These are phyloP conservation scores for Bujurquina vittata DNA, from an alignment of 2,113 vertebrate genomes.

Conservation along the genomic window DNA sequence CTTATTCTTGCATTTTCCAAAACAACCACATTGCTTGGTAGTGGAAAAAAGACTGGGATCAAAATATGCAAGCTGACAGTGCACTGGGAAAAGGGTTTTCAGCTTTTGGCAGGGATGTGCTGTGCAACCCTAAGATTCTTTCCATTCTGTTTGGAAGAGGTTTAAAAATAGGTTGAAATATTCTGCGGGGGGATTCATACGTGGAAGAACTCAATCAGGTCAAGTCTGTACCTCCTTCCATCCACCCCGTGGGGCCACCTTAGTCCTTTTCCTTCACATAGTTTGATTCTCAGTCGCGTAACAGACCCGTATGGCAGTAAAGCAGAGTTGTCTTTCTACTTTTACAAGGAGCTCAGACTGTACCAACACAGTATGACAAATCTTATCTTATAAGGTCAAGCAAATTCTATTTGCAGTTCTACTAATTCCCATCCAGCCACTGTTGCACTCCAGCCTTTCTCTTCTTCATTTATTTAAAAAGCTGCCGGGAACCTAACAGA, in stretches of 20 bases:
- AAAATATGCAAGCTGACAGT: slow-evolving; percentile 18
- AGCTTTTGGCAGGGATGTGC: slow-evolving; percentile 35
- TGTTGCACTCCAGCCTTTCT: background rate
- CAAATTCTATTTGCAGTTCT: slow-evolving; percentile 23
- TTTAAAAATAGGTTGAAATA: slow-evolving; percentile 54
- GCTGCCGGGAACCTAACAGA: background rate
- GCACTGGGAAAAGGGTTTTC: slow-evolving; percentile 1
- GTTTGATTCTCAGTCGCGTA: slow-evolving; percentile 27
- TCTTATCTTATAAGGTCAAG: slow-evolving; percentile 44
- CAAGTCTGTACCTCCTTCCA: slow-evolving; percentile 37
- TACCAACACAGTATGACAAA: slow-evolving; percentile 21
- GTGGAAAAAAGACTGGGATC: background rate
- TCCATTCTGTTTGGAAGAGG: slow-evolving; percentile 48
- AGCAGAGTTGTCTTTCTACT: background rate
- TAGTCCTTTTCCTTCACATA: slow-evolving; percentile 17
- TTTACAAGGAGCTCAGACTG: slow-evolving; percentile 30
- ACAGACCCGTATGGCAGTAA: background rate
- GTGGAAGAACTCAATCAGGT: slow-evolving; percentile 59
- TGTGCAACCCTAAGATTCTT: slow-evolving; percentile 31
- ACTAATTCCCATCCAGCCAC: background rate
- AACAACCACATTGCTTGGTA: background rate
- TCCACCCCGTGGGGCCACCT: slow-evolving; percentile 35
- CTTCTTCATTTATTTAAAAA: background rate
- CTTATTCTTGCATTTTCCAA: background rate
- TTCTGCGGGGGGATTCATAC: slow-evolving; percentile 30